Percentiles rank a stretch among this genome's conserved stretches.
Conservation (phyloP, 2,888 invertebrate species). For the Pandemis corylana region DNA sequence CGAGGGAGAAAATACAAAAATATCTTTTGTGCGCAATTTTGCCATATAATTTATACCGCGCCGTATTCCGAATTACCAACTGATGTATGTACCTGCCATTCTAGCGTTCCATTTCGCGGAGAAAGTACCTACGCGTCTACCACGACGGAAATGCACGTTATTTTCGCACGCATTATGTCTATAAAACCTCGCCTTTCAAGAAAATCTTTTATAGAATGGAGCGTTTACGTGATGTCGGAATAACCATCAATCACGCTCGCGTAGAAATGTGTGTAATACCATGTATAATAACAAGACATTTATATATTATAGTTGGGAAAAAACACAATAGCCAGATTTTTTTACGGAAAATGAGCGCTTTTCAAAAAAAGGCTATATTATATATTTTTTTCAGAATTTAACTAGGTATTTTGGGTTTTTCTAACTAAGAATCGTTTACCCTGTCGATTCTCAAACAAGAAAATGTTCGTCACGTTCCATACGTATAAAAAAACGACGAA, state of each 20-base stretch:
- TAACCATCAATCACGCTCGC: slow-evolving; percentile 41
- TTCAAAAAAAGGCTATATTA: no score
- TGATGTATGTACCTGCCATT: slow-evolving; percentile 38
- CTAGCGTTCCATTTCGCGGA: slow-evolving; percentile 40
- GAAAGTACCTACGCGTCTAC: slow-evolving; percentile 42
- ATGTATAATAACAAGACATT: slow-evolving; percentile 15
- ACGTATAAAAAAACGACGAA: no score
- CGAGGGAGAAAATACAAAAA: slow-evolving; percentile 35
- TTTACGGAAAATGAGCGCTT: no score
- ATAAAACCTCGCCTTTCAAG: slow-evolving; percentile 42
- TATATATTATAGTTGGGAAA: neutral
- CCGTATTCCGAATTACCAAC: slow-evolving; percentile 40
- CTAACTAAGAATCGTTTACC: no score
- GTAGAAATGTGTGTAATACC: slow-evolving; percentile 33
- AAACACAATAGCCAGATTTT: neutral
- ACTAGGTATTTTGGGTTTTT: no score
- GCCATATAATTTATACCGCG: slow-evolving; percentile 40
- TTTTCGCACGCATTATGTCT: slow-evolving; percentile 42
- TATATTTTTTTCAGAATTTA: no score
- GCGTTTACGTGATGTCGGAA: slow-evolving; percentile 41
- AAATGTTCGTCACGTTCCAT: no score
- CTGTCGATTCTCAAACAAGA: no score
- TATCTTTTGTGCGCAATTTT: slow-evolving; percentile 36
- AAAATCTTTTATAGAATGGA: slow-evolving; percentile 41
- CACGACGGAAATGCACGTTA: slow-evolving; percentile 41